A percentile compares a stretch with the other conserved stretches of the same genome.
Evolutionary conservation across 64 coral and sea anemone genomes (phyloP).

Genomic region (Porites lutea): DNA sequence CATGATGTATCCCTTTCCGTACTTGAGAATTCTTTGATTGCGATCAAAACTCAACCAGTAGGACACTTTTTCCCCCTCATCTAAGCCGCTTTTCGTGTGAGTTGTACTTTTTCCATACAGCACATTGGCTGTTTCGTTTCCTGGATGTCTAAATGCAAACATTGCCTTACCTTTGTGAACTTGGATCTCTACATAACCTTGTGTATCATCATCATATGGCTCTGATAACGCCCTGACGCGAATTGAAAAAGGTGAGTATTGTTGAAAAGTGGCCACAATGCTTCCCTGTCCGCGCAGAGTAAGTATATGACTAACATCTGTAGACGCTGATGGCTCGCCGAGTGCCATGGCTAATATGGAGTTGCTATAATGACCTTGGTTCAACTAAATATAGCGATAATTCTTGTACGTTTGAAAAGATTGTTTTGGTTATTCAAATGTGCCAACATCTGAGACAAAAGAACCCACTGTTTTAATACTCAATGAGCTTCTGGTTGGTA

Average conservation of each 20-base stretch:
- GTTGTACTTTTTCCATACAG: neutral
- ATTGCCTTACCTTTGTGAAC: neutral
- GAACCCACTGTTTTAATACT: too few species aligned
- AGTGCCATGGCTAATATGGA: too few species aligned
- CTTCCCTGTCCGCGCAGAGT: neutral
- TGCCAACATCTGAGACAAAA: too few species aligned
- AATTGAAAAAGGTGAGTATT: neutral
- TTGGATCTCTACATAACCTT: neutral
- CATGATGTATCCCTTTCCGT: constrained; percentile 52
- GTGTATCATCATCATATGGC: neutral
- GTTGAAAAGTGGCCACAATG: neutral
- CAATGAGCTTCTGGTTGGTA: too few species aligned
- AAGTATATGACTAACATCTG: neutral
- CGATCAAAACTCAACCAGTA: constrained; percentile 45
- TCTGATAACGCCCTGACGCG: neutral
- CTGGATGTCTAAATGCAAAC: neutral
- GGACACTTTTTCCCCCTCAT: neutral
- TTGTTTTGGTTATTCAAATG: too few species aligned
- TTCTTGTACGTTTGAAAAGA: too few species aligned
- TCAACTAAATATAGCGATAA: too few species aligned
- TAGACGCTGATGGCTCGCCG: too few species aligned
- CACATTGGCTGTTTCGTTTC: too few species aligned
- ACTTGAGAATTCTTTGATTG: constrained; percentile 22
- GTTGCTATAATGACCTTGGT: too few species aligned
- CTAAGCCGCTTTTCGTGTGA: neutral